Evolutionary conservation across 2,797 vertebrate species (phyloP).

Genomic region (Danio jaintianensis): DNA sequence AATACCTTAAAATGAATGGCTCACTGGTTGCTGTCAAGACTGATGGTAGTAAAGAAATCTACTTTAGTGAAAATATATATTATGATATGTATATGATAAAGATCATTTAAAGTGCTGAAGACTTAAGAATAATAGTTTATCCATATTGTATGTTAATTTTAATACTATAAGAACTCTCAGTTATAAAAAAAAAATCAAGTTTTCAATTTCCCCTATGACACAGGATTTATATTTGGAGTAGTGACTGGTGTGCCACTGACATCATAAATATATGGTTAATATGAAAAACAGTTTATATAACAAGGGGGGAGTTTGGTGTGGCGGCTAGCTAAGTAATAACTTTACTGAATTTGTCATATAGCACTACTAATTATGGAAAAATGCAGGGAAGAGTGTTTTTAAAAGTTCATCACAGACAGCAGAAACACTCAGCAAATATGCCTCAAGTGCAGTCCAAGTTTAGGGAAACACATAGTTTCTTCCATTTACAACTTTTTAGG

Average conservation of each 20-base stretch:
- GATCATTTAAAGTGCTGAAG: too few species aligned
- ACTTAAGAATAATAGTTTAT: too few species aligned
- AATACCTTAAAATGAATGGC: too few species aligned
- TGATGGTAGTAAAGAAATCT: too few species aligned
- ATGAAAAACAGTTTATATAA: slow-evolving; percentile 80
- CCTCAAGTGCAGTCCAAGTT: slow-evolving; percentile 10
- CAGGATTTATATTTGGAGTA: slow-evolving; percentile 73
- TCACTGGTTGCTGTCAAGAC: too few species aligned
- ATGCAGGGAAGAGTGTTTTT: slow-evolving; percentile 20
- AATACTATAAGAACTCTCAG: not conserved
- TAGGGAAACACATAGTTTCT: not conserved
- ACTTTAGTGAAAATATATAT: too few species aligned
- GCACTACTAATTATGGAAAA: slow-evolving; percentile 3
- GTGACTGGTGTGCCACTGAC: slow-evolving; percentile 78
- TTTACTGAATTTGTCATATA: slow-evolving; percentile 38
- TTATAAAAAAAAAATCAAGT: slow-evolving; percentile 53
- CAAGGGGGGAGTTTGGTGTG: slow-evolving; percentile 63
- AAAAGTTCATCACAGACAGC: slow-evolving; percentile 20
- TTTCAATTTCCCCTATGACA: slow-evolving; percentile 71
- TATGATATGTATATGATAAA: too few species aligned
- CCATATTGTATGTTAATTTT: not conserved
- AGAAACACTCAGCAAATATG: slow-evolving; percentile 36
- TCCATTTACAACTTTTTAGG: not conserved
- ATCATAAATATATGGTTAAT: slow-evolving; percentile 77
- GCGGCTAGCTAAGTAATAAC: slow-evolving; percentile 59